Evolutionary conservation across 2,888 invertebrate species (phyloP), one percentile per base, ranked within the genome.

Genomic region (Anticlea derivata): DNA sequence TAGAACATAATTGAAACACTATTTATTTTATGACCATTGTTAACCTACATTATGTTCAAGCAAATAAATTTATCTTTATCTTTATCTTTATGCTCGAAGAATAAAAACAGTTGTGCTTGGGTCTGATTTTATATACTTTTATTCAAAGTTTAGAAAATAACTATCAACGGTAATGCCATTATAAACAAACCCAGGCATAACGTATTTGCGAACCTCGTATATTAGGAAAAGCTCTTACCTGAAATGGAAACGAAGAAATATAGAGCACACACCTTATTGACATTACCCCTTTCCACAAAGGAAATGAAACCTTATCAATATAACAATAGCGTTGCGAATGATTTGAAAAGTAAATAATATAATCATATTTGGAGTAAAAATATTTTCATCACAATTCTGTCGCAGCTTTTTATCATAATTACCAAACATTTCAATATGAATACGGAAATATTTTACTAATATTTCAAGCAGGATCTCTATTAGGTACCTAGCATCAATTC

Each of bases 221-320:
- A 78, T 77, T 75, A 74, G 69, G 68, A 75, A 79, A 78, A 75
- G 75, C 76, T 80, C 77, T 80, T 78, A 80, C 75, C 71, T 68
- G 65, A 69, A 70, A 72, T 68, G 68, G 63, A 60, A 63, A 64
- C 56, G 56, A 60, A 65, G 60, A 67, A 67, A 72, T 65, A 64
- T 65, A 63, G 62, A 62, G 63, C 33, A 38, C 50, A 60, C 58
- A 51, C 58, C 50, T 47, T 68, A 71, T 73, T 71, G 68, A 68
- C 68, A 66, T 60, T 8, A 29, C 24, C 27, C 26, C 4, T 17
- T 37, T 11, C 8, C 5, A 11, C 22, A 30, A 37, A 55, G 26
- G 13, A 37, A 26, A 23, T 26, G 24, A 38, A 38, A 8, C 31
- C 17, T 22, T 43, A 38, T 12, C n/a, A 1, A n/a, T 31, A 43